Conservation (phyloP, 2,797 vertebrate species). For the Staurois parvus region DNA sequence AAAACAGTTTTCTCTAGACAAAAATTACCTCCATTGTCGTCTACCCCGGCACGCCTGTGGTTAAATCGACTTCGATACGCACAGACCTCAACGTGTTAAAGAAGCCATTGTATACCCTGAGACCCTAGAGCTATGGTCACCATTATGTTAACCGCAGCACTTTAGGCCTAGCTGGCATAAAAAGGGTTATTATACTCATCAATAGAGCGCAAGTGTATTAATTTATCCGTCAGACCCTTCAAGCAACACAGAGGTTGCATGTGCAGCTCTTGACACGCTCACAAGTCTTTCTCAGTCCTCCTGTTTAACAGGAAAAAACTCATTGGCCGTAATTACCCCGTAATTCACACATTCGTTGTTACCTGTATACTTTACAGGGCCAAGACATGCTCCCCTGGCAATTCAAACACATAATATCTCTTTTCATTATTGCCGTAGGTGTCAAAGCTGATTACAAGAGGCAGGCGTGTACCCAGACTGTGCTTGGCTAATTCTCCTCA, state of each 20-base stretch:
- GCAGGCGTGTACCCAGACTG: slow-evolving; percentile 64
- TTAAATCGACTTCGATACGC: background rate
- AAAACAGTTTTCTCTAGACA: background rate
- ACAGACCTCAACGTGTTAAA: slow-evolving; percentile 30
- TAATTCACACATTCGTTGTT: slow-evolving; percentile 55
- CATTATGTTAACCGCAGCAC: slow-evolving; percentile 11
- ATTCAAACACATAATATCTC: slow-evolving; percentile 65
- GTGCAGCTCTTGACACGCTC: slow-evolving; percentile 7
- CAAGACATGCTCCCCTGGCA: slow-evolving; percentile 65
- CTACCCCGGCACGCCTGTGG: background rate
- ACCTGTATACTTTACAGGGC: slow-evolving; percentile 67
- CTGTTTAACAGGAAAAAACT: slow-evolving; percentile 63
- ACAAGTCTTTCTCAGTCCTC: slow-evolving; percentile 65
- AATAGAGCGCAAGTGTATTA: background rate
- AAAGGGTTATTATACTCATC: slow-evolving; percentile 41
- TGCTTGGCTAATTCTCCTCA: slow-evolving; percentile 64
- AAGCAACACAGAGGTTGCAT: slow-evolving; percentile 46
- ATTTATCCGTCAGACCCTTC: slow-evolving; percentile 3
- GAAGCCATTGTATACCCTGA: slow-evolving; percentile 33
- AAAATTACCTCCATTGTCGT: background rate
- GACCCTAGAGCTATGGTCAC: slow-evolving; percentile 19
- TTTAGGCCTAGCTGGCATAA: slow-evolving; percentile 24
- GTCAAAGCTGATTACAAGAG: slow-evolving; percentile 66
- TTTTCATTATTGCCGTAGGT: slow-evolving; percentile 66
- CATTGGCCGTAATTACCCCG: slow-evolving; percentile 64